Base-by-base conservation (phyloP, 1,140 invertebrate genomes). In the Charaxes varanes region DNA sequence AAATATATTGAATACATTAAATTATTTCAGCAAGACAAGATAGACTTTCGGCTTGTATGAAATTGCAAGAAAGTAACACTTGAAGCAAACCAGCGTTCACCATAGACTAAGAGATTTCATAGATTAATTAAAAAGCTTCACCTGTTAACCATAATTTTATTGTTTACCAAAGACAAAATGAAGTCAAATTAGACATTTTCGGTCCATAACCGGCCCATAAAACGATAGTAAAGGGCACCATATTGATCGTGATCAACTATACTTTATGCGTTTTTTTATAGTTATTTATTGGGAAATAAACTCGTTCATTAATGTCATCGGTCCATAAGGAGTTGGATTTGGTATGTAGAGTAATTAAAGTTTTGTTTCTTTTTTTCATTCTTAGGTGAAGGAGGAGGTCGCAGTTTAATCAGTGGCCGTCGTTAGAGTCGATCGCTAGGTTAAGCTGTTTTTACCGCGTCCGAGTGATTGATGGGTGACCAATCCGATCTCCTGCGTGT, bases 211-310 rank as follows among this genome's bases (percentile, higher is more conserved):
- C 54, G 38, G 37, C 31, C 70, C 70, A 59, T 81, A 77, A 81
- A 81, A 81, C 58, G 46, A 65, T 58, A 52, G 45, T 79, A 76
- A 76, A 31, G 69, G 72, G 55, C 33, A 61, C 54, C 46, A 59
- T 70, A 73, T 76, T 68, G 72, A 73, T 72, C 63, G 53, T 51
- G 54, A 45, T 19, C 56, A 51, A 66, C 30, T 42, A 43, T 77
- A 77, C 77, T 77, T 79, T 70, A 77, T 69, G 60, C 53, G n/a
- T 57, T 45, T 71, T 81, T 81, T 74, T 74, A 69, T 72, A 58
- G 67, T 78, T 74, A 78, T 78, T 81, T 77, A 78, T 81, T 54
- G 70, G 46, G 41, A 34, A 62, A 78, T 74, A 74, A 78, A 74
- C 35, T 66, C 70, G 23, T 71, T 72, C 62, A 63, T 64, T 61